phyloP scores from a whole-genome alignment of 2,113 vertebrate genomes.

The Sinocyclocheilus anophthalmus region DNA sequence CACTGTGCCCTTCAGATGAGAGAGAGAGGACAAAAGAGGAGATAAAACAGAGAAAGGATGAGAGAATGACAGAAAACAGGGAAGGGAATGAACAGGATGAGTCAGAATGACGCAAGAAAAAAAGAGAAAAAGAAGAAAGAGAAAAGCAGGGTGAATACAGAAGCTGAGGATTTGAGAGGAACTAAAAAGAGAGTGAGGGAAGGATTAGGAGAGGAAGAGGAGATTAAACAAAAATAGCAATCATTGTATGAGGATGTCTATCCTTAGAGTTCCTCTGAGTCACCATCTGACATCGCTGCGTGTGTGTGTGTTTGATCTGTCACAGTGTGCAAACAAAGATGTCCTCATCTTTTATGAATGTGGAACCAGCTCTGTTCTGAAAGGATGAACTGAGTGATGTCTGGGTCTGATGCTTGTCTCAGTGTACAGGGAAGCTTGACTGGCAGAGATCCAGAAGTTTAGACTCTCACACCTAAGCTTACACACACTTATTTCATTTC shows the following conservation, averaged over 20 bases:
- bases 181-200: constrained; percentile 25
- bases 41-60: background rate
- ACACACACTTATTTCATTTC: background rate
- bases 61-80: background rate
- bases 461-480: background rate
- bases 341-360: constrained; percentile 32
- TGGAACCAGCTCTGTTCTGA: constrained; percentile 7
- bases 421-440: background rate
- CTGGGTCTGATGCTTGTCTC: background rate
- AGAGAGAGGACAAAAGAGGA: constrained; percentile 20
- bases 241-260: constrained; percentile 42
- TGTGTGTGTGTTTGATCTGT: constrained; percentile 1
- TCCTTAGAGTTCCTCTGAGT: constrained; percentile 42
- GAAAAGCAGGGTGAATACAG: background rate
- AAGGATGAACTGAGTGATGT: constrained; percentile 6
- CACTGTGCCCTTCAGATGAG: constrained; percentile 13
- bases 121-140: background rate
- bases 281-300: constrained; percentile 27
- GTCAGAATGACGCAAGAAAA: background rate
- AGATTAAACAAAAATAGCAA: constrained; percentile 48
- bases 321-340: background rate
- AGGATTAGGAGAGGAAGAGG: constrained; percentile 27
- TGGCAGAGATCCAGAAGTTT: background rate
- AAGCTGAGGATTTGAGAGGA: background rate
- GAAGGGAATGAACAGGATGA: background rate